Evolutionary conservation across 2,113 vertebrate genomes (phyloP), one percentile per base, ranked within the genome.

Genomic region (Lathamus discolor): DNA sequence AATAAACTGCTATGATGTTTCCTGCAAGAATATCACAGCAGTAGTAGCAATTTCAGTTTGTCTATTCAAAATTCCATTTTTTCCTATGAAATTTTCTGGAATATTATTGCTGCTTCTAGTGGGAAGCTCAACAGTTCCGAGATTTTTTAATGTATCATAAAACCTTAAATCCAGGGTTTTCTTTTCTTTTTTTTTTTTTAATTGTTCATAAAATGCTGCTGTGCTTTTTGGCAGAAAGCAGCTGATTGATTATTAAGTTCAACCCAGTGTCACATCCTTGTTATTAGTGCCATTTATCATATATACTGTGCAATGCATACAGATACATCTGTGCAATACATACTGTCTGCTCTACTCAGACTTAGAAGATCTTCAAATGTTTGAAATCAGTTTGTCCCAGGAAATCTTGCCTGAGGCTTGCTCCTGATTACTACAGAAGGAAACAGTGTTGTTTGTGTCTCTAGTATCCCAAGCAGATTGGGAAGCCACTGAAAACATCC

Each of bases 271-370:
- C 66, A 62, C 12, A 5, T 61, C 55, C 23, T 49, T 80, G 23
- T 54, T 33, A 1, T 63, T 37, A 37, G 10, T 48, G 14, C 8
- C 0, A 0, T 73, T 52, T 52, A 22, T 22, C 17, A 54, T 31
- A 31, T 8, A 17, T 12, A 3, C 11, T n/a, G 19, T n/a, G 18
- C 55, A 57, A 33, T 57, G 8, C 31, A 33, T 33, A 33, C 54
- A 57, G 31, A 33, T 57, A 33, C 54, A 57, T 33, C 31, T 57
- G 31, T 57, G 54, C 54, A 33, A 33, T 57, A 33, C 54, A 55
- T 28, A 14, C 44, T 83, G 44, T 41, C 44, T 39, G 31, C 43
- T 70, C 51, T 75, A 19, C 31, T 83, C 20, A 44, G 18, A 27
- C 33, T 62, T 37, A 67, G 31, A 55, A 79, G 39, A 55, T 35